These are phyloP conservation scores for Nomia melanderi DNA, from an alignment of 1,140 invertebrate species.

Conservation along the genomic window DNA sequence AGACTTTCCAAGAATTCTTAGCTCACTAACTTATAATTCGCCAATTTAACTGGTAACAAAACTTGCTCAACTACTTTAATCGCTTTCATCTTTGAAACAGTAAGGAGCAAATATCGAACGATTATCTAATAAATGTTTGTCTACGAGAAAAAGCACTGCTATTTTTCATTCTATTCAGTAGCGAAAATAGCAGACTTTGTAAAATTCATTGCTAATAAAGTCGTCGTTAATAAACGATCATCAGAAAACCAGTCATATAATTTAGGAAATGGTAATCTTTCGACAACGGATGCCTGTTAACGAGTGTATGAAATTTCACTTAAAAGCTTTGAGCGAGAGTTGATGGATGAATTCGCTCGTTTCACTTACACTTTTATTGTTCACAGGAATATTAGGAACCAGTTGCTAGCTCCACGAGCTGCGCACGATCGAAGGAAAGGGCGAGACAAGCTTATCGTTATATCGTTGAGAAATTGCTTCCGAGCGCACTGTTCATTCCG, in stretches of 20 bases:
- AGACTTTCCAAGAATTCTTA: too few species aligned
- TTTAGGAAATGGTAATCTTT: background rate
- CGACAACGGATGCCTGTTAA: background rate
- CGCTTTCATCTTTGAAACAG: too few species aligned
- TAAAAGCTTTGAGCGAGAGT: background rate
- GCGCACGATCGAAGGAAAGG: too few species aligned
- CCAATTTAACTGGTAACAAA: too few species aligned
- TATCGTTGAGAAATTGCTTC: constrained; percentile 9
- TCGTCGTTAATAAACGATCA: background rate
- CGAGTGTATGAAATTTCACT: background rate
- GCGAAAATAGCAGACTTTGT: background rate
- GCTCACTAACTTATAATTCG: too few species aligned
- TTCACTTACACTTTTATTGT: background rate
- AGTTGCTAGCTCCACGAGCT: too few species aligned
- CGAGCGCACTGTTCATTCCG: background rate
- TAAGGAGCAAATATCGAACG: too few species aligned
- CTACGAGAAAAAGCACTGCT: too few species aligned
- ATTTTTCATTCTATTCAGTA: background rate
- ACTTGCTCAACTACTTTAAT: too few species aligned
- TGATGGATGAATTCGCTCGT: background rate
- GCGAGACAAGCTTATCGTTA: constrained; percentile 13
- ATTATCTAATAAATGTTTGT: too few species aligned
- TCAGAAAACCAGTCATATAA: background rate
- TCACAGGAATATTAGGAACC: background rate
- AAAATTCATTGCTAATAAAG: background rate